Conservation (phyloP, 2,888 invertebrate species). For the Odontocolon sp. region DNA sequence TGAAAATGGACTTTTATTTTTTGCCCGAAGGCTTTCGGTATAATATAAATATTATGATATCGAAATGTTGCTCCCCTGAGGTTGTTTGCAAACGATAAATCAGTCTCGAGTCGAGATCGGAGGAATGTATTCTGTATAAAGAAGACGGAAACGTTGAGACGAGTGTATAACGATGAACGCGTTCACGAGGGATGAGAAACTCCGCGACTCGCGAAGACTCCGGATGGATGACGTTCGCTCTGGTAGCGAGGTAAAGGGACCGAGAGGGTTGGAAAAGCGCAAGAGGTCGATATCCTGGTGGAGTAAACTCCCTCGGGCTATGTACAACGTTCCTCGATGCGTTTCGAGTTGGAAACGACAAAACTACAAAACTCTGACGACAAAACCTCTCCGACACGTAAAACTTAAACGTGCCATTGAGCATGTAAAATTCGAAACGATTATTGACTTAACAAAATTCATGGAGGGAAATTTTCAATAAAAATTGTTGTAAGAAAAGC, state of each 20-base stretch:
- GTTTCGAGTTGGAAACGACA: conserved; percentile 8
- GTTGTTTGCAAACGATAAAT: conserved; percentile 4
- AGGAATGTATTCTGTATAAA: neutral
- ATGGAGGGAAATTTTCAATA: too few species aligned
- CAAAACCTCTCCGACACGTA: too few species aligned
- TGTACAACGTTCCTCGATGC: conserved; percentile 6
- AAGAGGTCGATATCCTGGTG: conserved; percentile 10
- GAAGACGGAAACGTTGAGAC: conserved; percentile 13
- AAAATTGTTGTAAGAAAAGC: too few species aligned
- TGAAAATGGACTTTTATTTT: too few species aligned
- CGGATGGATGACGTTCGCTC: neutral
- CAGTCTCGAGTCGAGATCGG: neutral
- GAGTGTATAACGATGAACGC: conserved; percentile 11
- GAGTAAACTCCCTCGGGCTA: conserved; percentile 4
- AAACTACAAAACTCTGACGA: too few species aligned
- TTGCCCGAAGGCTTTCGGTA: neutral
- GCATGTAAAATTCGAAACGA: too few species aligned
- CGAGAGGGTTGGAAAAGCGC: neutral
- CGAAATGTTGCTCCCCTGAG: neutral
- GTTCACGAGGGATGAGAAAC: too few species aligned
- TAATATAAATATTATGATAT: neutral
- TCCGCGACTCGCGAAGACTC: too few species aligned
- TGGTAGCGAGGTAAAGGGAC: neutral
- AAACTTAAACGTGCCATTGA: too few species aligned
- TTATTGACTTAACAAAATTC: too few species aligned